A percentile compares a stretch with the other conserved stretches of the same genome.
Conservation (phyloP, 2,797 vertebrate genomes). For the Pipistrellus kuhlii region DNA sequence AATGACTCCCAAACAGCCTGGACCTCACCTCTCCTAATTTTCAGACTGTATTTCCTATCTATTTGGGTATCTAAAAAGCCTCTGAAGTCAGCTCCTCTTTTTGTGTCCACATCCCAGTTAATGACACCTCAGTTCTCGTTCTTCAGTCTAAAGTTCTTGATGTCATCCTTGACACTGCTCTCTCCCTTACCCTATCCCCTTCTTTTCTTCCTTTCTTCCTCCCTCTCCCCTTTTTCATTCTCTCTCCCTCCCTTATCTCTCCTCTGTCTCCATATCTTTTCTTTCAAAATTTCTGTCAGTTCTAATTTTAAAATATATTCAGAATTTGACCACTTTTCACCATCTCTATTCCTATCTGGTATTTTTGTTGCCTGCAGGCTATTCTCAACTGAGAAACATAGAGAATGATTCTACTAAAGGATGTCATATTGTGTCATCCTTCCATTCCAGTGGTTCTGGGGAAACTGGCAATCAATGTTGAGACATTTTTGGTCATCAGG, state of each 20-base stretch:
- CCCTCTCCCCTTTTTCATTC: too few relatives aligned
- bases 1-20: not conserved
- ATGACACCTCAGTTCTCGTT: not conserved
- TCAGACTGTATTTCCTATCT: not conserved
- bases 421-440: not conserved
- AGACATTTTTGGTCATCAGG: not conserved
- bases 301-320: not conserved
- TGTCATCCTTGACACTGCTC: not conserved
- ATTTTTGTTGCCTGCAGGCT: not conserved
- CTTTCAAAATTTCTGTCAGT: constrained; percentile 31
- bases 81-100: not conserved
- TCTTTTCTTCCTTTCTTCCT: too few relatives aligned
- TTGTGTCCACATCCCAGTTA: not conserved
- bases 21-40: not conserved
- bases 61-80: not conserved
- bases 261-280: not conserved
- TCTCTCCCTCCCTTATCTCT: not conserved
- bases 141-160: not conserved
- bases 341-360: not conserved
- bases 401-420: not conserved
- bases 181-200: not conserved
- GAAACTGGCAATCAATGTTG: not conserved
- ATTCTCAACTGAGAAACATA: not conserved
- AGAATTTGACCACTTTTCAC: not conserved
- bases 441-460: not conserved